These are phyloP conservation scores for Parotocinclus haroldoi DNA, from an alignment of 2,797 vertebrate species.

Conservation along the genomic window DNA sequence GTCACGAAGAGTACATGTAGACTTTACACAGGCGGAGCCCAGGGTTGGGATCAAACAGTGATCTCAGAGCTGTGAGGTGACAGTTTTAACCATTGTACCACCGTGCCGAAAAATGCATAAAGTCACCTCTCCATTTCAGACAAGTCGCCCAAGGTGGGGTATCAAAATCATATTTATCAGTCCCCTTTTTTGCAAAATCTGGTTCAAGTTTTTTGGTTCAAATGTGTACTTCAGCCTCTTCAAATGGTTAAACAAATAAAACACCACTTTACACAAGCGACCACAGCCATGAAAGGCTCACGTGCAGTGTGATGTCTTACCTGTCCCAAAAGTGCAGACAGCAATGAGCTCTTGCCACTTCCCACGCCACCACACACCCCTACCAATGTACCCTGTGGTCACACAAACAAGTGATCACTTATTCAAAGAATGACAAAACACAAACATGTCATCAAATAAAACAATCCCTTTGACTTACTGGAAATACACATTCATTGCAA, in stretches of 20 bases:
- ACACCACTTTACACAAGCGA: constrained; percentile 3
- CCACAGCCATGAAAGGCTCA: constrained; percentile 4
- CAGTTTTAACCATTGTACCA: too few relatives aligned
- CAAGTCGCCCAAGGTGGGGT: not conserved
- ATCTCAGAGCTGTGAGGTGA: too few relatives aligned
- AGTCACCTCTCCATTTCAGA: not conserved
- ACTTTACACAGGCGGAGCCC: too few relatives aligned
- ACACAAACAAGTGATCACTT: not conserved
- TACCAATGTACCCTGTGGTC: constrained; percentile 68
- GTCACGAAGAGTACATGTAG: too few relatives aligned
- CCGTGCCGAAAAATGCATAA: too few relatives aligned
- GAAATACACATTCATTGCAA: not conserved
- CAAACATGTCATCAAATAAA: too few relatives aligned
- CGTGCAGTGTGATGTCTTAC: constrained; percentile 54
- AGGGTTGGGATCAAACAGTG: too few relatives aligned
- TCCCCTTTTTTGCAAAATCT: not conserved
- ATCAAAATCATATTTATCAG: constrained; percentile 4
- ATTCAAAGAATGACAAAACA: too few relatives aligned
- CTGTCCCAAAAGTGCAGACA: constrained; percentile 77
- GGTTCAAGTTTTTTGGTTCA: not conserved
- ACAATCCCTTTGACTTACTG: too few relatives aligned
- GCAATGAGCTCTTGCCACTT: constrained; percentile 76
- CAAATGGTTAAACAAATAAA: constrained; percentile 15
- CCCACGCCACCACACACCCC: constrained; percentile 77
- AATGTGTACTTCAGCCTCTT: not conserved